Base-by-base conservation (phyloP, 2,888 invertebrate species). In the Macaria liturata region DNA sequence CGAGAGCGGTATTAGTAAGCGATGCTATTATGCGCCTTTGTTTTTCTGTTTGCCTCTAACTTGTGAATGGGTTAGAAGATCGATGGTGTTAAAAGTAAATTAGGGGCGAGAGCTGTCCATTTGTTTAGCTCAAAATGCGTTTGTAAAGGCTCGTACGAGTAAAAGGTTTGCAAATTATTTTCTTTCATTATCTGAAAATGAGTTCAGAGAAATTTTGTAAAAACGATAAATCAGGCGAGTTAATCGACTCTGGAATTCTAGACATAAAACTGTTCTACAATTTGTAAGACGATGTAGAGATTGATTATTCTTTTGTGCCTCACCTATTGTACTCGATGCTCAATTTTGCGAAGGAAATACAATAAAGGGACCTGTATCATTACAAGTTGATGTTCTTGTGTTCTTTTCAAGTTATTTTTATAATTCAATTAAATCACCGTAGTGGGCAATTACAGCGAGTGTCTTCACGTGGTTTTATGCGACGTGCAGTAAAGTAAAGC, bases 1-100 rank as follows among this genome's bases (percentile, higher is more conserved):
- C 74, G 78, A 74, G 79, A 82, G 82, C 77, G 76, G 80, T 83
- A 82, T 86, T 85, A 80, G 80, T 85, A 86, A 87, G 84, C 80
- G 84, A 82, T 77, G 83, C 85, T 82, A 78, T 84, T 84, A 84
- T 77, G 74, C 62, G 71, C 77, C 77, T 76, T 82, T 80, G 77
- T 81, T 83, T 79, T 76, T 75, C 66, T 61, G 57, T 65, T 69
- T 71, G 57, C 49, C 68, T 67, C 70, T 60, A 64, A 66, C 54
- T 57, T 61, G 59, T 65, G 66, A 66, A 68, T 68, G 63, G 55
- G 44, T 62, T 55, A 63, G 61, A 61, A 63, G 68, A 68, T 68
- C 57, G 59, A 68, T 68, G 66, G 57, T 62, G 64, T 51, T 56
- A 55, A 55, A 60, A 60, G 55, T 55, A 49, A 60, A 53, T 56